Conservation (phyloP, 2,113 vertebrate genomes). For the Pipra filicauda region DNA sequence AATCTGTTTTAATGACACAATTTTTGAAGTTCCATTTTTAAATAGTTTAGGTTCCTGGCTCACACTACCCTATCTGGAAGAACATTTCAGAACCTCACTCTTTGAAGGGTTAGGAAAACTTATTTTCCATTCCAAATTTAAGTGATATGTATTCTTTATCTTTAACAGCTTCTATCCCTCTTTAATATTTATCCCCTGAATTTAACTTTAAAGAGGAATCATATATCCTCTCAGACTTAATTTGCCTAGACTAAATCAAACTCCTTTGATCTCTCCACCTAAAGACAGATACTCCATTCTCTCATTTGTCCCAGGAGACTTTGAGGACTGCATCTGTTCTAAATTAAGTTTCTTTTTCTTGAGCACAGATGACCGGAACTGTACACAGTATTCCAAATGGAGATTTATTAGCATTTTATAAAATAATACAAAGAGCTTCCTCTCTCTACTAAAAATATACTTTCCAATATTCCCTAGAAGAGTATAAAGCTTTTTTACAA, state of each 20-base stretch:
- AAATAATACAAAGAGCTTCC: neutral
- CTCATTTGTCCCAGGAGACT: neutral
- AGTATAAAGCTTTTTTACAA: neutral
- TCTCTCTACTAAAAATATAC: neutral
- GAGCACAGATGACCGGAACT: neutral
- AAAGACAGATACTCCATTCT: neutral
- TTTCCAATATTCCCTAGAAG: neutral
- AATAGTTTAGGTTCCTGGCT: neutral
- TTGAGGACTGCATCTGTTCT: neutral
- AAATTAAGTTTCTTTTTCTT: neutral
- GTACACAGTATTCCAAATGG: neutral
- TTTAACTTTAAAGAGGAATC: neutral
- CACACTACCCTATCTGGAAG: neutral
- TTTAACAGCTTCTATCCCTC: neutral
- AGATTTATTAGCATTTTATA: neutral
- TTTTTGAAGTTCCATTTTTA: neutral
- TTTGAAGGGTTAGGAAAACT: neutral
- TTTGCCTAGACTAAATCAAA: neutral
- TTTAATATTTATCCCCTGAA: neutral
- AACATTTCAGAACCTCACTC: neutral
- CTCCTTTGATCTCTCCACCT: neutral
- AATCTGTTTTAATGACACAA: neutral
- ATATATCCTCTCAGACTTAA: neutral
- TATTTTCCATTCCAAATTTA: neutral
- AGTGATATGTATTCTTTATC: neutral